Base-by-base conservation (phyloP, 2,113 vertebrate species). In the Ardeotis arabs region DNA sequence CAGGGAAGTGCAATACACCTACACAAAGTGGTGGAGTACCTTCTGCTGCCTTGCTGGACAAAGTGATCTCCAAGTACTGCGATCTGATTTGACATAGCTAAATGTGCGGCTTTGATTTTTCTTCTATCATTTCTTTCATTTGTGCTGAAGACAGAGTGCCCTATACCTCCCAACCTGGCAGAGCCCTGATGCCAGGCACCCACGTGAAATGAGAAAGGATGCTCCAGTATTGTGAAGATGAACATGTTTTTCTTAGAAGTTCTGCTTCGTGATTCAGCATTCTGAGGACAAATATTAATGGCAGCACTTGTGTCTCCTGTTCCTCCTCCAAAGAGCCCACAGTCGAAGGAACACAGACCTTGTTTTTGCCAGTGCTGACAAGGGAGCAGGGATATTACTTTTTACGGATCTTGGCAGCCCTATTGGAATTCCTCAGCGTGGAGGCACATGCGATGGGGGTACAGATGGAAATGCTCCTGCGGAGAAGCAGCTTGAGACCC, bases 401-500 rank as follows among this genome's bases (percentile, higher is more conserved):
- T 87, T 95, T 84, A 92, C 28, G 0, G 95, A 94, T 82, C 87
- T 89, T 96, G 95, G 95, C 92, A 95, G 80, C 69, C 50, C 84
- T 96, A 87, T 93, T 87, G 91, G 91, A 93, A 92, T 96, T 95
- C 95, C 91, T 93, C 87, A 53, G 66, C 0, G 0, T 82, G 87
- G 87, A 95, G 87, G 94, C 87, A 89, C 77, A 89, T 68, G 74
- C 28, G 1, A 24, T 1, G 0, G 58, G 94, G 91, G 45, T 94
- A 79, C 84, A 83, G 75, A 90, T 94, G 84, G 95, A 85, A 76
- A 80, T 91, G 67, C 44, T 96, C 80, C 70, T 89, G 95, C 19
- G 23, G 74, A 90, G 87, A 82, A 93, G 84, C 94, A 95, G 94
- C 81, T 92, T 89, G 94, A 91, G 91, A 86, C 93, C 89, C 76